phyloP scores from a whole-genome alignment of 2,888 invertebrate species.

The Drosophila birchii region DNA sequence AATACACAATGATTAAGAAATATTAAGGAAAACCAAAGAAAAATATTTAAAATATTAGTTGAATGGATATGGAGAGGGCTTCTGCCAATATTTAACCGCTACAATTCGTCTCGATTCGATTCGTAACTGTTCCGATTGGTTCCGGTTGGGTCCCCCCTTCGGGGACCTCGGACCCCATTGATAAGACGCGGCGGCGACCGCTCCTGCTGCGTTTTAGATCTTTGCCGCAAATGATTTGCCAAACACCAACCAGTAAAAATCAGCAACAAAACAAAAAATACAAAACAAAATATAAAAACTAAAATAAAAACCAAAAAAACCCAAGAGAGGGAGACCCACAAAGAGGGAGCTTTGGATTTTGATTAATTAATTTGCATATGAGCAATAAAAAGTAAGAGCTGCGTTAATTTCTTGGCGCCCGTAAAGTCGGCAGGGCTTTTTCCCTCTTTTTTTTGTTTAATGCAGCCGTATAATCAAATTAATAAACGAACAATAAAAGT shows the following conservation, averaged over 20 bases:
- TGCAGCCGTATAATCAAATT: conserved; percentile 71
- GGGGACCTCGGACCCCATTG: conserved; percentile 30
- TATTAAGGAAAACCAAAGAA: background rate
- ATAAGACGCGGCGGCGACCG: conserved; percentile 33
- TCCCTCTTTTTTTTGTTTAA: conserved; percentile 1
- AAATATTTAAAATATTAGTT: background rate
- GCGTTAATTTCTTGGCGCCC: conserved; percentile 52
- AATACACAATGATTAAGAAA: background rate
- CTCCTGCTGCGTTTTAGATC: conserved; percentile 68
- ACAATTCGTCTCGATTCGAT: conserved; percentile 18
- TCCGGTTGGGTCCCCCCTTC: conserved; percentile 9
- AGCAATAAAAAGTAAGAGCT: conserved; percentile 63
- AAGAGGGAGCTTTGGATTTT: conserved; percentile 61
- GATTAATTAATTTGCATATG: conserved; percentile 80
- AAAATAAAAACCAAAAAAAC: background rate
- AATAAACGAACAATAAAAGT: conserved; percentile 82
- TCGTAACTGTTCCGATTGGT: conserved; percentile 35
- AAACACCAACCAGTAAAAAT: conserved; percentile 42
- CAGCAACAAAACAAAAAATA: background rate
- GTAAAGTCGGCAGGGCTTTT: conserved; percentile 13
- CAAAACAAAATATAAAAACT: background rate
- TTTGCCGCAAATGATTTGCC: conserved; percentile 74
- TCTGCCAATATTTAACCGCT: conserved; percentile 20
- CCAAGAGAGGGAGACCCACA: conserved; percentile 4
- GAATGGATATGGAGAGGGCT: background rate